A percentile compares a stretch with the other conserved stretches of the same genome.
These are phyloP conservation scores for Meloidogyne floridensis DNA, from an alignment of 1,140 invertebrate species.

Conservation along the genomic window DNA sequence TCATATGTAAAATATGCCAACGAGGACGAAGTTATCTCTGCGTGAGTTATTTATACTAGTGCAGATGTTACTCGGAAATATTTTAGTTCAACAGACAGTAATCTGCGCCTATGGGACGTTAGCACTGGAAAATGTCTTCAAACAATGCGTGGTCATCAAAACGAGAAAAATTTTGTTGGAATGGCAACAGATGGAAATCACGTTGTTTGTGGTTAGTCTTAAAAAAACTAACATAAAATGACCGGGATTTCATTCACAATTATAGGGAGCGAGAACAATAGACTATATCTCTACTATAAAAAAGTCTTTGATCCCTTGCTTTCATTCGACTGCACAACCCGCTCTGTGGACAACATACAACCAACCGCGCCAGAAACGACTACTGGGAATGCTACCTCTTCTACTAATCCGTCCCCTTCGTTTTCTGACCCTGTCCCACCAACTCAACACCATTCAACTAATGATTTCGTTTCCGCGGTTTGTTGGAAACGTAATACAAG, in stretches of 20 bases:
- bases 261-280: conserved; percentile 84
- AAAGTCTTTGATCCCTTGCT: conserved; percentile 75
- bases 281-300: conserved; percentile 89
- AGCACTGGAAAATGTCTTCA: conserved; percentile 75
- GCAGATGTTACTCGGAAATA: neutral
- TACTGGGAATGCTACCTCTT: neutral
- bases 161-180: conserved; percentile 96
- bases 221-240: neutral
- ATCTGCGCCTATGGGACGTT: conserved; percentile 89
- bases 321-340: conserved; percentile 17
- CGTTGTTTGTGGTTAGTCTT: conserved; percentile 79
- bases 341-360: neutral
- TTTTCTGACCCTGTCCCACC: neutral
- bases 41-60: conserved; percentile 67
- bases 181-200: conserved; percentile 86
- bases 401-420: neutral
- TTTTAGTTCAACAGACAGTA: conserved; percentile 82
- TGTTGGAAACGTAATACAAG: conserved; percentile 27
- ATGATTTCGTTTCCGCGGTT: conserved; percentile 27
- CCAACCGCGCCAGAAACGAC: neutral
- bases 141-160: conserved; percentile 87
- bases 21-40: conserved; percentile 84
- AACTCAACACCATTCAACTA: neutral
- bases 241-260: conserved; percentile 11
- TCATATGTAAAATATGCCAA: conserved; percentile 94